Base-by-base conservation (phyloP, 2,888 invertebrate species). In the Aquatica leii region DNA sequence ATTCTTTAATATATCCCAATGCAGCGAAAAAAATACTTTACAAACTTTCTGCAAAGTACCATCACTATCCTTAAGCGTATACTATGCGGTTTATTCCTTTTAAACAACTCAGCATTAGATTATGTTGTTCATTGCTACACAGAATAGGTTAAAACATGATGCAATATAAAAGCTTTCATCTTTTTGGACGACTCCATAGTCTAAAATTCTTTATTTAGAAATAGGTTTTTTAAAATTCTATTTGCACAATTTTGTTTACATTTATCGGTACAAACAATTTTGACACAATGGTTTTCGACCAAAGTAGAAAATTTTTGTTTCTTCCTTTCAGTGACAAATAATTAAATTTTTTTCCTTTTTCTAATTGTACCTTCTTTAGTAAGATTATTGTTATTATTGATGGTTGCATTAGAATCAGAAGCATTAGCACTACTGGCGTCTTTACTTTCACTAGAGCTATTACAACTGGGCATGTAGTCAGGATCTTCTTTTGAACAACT, bases 1-100 rank as follows among this genome's bases (percentile, higher is more conserved):
- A 17, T 20, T 12, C 21, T 35, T 20, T 40, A 40, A 18, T 53
- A 53, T 20, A 53, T n/a, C 52, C 12, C 20, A 53, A 17, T 1
- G 40, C 40, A n/a, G 18, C 20, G n/a, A 53, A 35, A 40, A 53
- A 40, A 53, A 53, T n/a, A 40, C n/a, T 40, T 53, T 12, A 20
- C 52, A 53, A 40, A 53, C 37, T 20, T 20, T 35, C 15, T 53
- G 35, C 35, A 17, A 51, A 15, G n/a, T n/a, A n/a, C n/a, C 17
- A 35, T 17, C 51, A 14, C 14, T 51, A 51, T 51, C 35, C 17
- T 34, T 35, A 35, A 51, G 51, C 34, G 17, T 12, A 34, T 51
- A 51, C n/a, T 51, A 34, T 51, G 17, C 5, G 31, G 8, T 14
- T 51, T 51, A 34, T 51, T 51, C 35, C 51, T 34, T 35, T 17